These are phyloP conservation scores for Ciona savignyi DNA, from an alignment of 23 tunicate species.

Conservation along the genomic window DNA sequence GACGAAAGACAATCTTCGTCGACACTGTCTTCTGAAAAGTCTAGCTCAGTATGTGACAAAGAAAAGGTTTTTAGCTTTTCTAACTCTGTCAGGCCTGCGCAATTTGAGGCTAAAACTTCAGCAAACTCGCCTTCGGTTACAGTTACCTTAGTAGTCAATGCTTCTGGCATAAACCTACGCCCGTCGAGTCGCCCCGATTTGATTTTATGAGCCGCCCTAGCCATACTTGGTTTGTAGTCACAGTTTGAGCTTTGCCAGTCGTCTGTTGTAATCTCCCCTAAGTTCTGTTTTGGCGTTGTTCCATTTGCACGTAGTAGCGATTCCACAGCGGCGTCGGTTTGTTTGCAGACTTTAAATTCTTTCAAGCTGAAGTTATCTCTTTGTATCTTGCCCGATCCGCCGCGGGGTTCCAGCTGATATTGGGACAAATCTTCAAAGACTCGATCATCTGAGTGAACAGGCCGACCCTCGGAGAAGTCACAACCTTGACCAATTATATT, in stretches of 20 bases:
- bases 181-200: not conserved
- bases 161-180: not conserved
- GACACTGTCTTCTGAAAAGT: not conserved
- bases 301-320: slow-evolving; percentile 1
- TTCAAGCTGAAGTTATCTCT: not conserved
- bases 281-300: not conserved
- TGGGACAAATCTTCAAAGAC: not conserved
- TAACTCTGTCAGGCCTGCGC: not conserved
- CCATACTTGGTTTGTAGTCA: not conserved
- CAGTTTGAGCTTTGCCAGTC: not conserved
- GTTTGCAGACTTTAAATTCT: not conserved
- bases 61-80: not conserved
- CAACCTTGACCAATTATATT: not conserved
- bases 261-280: not conserved
- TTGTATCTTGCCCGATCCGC: not conserved
- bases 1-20: not conserved
- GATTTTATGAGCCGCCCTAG: not conserved
- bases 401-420: not conserved
- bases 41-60: not conserved
- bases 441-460: not conserved
- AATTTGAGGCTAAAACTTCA: not conserved
- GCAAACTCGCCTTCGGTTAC: not conserved
- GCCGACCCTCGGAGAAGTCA: not conserved
- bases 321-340: not conserved
- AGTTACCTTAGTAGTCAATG: not conserved